These are phyloP conservation scores for Dexiosoma caninum DNA, from an alignment of 2,888 invertebrate species.

Conservation along the genomic window DNA sequence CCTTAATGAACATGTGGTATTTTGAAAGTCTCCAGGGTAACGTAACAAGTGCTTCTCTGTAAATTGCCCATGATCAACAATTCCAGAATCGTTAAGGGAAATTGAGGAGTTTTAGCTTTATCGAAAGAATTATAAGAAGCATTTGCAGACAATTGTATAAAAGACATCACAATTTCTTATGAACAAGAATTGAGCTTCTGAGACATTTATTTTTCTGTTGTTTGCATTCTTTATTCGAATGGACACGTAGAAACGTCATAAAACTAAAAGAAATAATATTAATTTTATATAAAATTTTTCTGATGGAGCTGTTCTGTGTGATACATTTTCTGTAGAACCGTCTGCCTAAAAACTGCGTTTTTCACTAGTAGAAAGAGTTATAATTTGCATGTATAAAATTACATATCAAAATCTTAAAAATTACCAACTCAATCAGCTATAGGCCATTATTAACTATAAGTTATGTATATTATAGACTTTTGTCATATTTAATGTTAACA, in stretches of 20 bases:
- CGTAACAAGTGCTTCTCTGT: slow-evolving; percentile 38
- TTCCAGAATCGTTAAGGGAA: slow-evolving; percentile 25
- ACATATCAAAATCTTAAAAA: too few species aligned
- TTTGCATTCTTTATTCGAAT: neutral
- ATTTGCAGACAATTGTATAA: slow-evolving; percentile 4
- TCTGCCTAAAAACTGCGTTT: too few species aligned
- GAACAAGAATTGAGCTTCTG: neutral
- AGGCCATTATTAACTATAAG: too few species aligned
- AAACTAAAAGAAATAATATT: too few species aligned
- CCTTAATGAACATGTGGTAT: slow-evolving; percentile 46
- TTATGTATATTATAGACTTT: too few species aligned
- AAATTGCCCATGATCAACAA: slow-evolving; percentile 26
- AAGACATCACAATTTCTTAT: neutral
- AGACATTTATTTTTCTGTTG: neutral
- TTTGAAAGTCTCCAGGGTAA: slow-evolving; percentile 51
- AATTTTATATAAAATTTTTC: too few species aligned
- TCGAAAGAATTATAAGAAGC: slow-evolving; percentile 25
- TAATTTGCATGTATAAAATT: too few species aligned
- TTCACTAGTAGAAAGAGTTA: too few species aligned
- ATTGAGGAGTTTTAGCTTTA: neutral
- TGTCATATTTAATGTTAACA: too few species aligned
- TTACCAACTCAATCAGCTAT: too few species aligned
- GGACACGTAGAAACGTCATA: neutral
- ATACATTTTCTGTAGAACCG: too few species aligned
- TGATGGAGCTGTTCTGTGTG: too few species aligned